A percentile compares a stretch with the other conserved stretches of the same genome.
Evolutionary conservation across 2,888 invertebrate species (phyloP).

Genomic region (Theodoxus fluviatilis): DNA sequence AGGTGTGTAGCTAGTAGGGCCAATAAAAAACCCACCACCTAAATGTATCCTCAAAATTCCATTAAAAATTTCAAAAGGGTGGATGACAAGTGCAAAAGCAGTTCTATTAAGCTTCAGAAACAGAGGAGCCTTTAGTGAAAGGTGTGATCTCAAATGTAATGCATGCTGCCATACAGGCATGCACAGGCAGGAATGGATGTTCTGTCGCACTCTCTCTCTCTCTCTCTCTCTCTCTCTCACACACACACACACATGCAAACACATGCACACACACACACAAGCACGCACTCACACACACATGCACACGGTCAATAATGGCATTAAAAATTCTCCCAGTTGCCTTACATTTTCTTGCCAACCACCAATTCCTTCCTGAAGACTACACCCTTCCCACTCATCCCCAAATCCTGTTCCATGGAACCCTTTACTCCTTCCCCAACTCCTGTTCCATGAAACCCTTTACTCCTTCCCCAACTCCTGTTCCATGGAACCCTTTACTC

Average conservation of each 20-base stretch:
- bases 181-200: too few species aligned
- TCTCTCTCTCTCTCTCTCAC: background rate
- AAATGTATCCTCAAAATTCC: too few species aligned
- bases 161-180: too few species aligned
- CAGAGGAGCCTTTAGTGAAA: too few species aligned
- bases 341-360: slow-evolving; percentile 20
- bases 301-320: background rate
- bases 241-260: background rate
- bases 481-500: background rate
- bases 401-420: background rate
- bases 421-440: background rate
- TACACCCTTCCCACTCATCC: background rate
- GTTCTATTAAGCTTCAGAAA: too few species aligned
- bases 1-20: too few species aligned
- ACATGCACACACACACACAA: background rate
- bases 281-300: slow-evolving; percentile 10
- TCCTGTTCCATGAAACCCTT: too few species aligned
- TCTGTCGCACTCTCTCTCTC: too few species aligned
- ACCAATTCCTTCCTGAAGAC: slow-evolving; percentile 36
- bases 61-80: too few species aligned
- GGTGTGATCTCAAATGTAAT: too few species aligned
- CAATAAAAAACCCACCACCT: too few species aligned
- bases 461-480: background rate
- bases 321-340: slow-evolving; percentile 50
- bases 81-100: too few species aligned